These are phyloP conservation scores for Danio jaintianensis DNA, from an alignment of 2,797 vertebrate species.

Conservation along the genomic window DNA sequence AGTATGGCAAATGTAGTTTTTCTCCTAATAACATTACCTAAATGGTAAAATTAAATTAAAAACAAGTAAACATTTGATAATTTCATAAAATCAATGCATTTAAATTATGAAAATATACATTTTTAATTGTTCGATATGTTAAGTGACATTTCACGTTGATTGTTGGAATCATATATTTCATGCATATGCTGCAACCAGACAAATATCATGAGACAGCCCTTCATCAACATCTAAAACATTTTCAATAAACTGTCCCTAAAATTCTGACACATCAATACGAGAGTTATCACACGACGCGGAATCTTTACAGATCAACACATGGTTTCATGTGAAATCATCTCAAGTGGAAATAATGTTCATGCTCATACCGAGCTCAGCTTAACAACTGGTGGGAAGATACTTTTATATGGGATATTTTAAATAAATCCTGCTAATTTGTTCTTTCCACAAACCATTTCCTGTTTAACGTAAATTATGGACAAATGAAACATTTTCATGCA, in stretches of 20 bases:
- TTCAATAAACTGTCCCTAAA: not conserved
- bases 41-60: not conserved
- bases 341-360: conserved; percentile 1
- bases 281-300: not conserved
- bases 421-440: conserved; percentile 3
- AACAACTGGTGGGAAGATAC: conserved; percentile 21
- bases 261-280: not conserved
- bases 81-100: conserved; percentile 10
- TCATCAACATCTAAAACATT: conserved; percentile 20
- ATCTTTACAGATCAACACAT: not conserved
- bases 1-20: not conserved
- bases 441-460: conserved; percentile 13
- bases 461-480: conserved; percentile 27
- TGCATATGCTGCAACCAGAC: not conserved
- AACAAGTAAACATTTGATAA: not conserved
- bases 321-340: not conserved
- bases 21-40: too few relatives aligned
- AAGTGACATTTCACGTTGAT: conserved; percentile 7
- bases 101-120: conserved; percentile 52
- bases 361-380: not conserved
- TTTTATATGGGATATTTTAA: conserved; percentile 9
- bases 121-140: conserved; percentile 34
- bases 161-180: conserved; percentile 25
- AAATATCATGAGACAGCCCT: conserved; percentile 14
- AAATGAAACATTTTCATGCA: conserved; percentile 6